phyloP scores from a whole-genome alignment of 2,113 vertebrate genomes.

The Salvelinus sp. region DNA sequence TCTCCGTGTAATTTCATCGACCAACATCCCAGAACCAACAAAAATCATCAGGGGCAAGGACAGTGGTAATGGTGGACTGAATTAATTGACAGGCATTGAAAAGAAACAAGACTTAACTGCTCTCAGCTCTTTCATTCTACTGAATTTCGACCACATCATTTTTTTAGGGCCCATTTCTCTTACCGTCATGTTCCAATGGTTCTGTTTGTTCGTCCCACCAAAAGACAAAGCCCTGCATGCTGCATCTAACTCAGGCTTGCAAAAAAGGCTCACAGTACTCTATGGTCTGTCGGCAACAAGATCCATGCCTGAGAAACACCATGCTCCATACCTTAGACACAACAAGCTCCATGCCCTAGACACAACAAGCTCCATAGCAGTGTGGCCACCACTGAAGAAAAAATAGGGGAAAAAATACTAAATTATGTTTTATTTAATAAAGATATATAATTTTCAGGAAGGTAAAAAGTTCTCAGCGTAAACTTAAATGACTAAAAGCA shows the following conservation, averaged over 20 bases:
- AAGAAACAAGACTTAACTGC: not conserved
- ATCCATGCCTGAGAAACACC: not conserved
- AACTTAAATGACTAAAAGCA: too few relatives aligned
- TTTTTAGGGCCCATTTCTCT: not conserved
- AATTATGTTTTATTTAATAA: too few relatives aligned
- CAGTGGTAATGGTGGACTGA: not conserved
- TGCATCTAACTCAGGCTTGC: constrained; percentile 59
- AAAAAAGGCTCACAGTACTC: constrained; percentile 15
- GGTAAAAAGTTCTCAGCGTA: too few relatives aligned
- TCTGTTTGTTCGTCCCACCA: constrained; percentile 24
- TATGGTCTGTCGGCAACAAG: too few relatives aligned
- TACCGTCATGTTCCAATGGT: not conserved
- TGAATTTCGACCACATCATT: not conserved
- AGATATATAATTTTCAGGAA: too few relatives aligned
- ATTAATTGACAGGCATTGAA: not conserved
- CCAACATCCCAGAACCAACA: not conserved
- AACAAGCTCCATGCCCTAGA: too few relatives aligned
- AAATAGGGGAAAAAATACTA: too few relatives aligned
- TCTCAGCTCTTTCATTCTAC: not conserved
- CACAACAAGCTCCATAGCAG: too few relatives aligned
- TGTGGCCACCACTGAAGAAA: too few relatives aligned
- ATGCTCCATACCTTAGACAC: too few relatives aligned
- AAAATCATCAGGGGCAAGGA: not conserved
- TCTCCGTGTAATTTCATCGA: not conserved
- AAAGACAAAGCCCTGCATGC: constrained; percentile 62